These are phyloP conservation scores for Reticulitermes lucifugus DNA, from an alignment of 2,888 invertebrate species.

Conservation along the genomic window DNA sequence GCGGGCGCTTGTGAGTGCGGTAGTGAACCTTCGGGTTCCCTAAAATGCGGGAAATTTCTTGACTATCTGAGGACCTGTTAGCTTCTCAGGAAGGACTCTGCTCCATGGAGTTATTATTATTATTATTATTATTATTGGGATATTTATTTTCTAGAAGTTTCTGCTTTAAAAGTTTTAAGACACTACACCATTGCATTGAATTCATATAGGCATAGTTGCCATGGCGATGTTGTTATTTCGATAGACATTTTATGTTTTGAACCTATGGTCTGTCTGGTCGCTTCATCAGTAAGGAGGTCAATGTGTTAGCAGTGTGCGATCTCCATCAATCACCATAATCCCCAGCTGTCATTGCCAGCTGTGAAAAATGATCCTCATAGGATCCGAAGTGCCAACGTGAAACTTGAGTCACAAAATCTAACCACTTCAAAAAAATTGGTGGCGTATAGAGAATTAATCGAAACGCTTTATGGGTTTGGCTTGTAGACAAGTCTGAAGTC, in stretches of 20 bases:
- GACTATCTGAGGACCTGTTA: too few relatives aligned
- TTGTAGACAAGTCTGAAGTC: too few relatives aligned
- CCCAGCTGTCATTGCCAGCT: constrained; percentile 23
- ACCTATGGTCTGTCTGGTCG: not conserved
- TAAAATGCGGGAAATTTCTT: too few relatives aligned
- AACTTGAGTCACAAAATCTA: constrained; percentile 5
- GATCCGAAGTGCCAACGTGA: not conserved
- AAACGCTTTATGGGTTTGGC: not conserved
- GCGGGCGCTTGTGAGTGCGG: too few relatives aligned
- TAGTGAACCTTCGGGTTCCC: too few relatives aligned
- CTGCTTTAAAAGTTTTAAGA: not conserved
- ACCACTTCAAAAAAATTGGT: constrained; percentile 2
- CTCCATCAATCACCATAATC: constrained; percentile 22
- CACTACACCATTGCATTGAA: not conserved
- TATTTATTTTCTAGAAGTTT: not conserved
- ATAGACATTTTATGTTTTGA: not conserved
- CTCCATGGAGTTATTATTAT: too few relatives aligned
- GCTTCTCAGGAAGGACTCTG: too few relatives aligned
- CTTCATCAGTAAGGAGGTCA: not conserved
- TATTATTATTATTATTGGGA: too few relatives aligned
- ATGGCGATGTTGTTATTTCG: constrained; percentile 8
- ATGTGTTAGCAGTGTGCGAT: constrained; percentile 5
- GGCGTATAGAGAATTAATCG: not conserved
- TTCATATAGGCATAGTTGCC: not conserved
- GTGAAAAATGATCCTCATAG: constrained; percentile 33